These are phyloP conservation scores for Philereme vetulata DNA, from an alignment of 2,888 invertebrate genomes.

Conservation along the genomic window DNA sequence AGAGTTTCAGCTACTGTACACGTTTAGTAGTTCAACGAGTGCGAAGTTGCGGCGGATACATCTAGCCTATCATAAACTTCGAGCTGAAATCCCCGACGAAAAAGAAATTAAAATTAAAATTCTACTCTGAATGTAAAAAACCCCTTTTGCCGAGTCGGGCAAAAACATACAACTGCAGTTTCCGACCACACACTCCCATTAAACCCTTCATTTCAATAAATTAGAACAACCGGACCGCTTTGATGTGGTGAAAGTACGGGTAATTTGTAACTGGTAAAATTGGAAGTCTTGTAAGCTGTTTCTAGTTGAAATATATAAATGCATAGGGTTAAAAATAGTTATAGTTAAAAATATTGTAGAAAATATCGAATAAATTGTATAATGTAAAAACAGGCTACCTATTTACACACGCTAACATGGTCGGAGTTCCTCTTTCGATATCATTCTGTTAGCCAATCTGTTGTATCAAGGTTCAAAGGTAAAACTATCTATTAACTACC, in stretches of 20 bases:
- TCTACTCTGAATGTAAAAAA: neutral
- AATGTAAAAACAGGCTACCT: too few species aligned
- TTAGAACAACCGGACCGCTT: constrained; percentile 42
- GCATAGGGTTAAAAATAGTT: too few species aligned
- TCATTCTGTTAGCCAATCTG: too few species aligned
- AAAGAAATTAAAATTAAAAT: constrained; percentile 8
- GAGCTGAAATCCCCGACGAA: neutral
- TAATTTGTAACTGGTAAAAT: neutral
- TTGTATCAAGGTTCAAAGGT: too few species aligned
- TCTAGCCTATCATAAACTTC: neutral
- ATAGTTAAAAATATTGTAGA: too few species aligned
- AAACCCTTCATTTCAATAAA: constrained; percentile 62
- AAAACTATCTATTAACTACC: too few species aligned
- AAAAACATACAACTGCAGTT: constrained; percentile 20
- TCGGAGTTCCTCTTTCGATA: too few species aligned
- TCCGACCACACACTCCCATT: constrained; percentile 55
- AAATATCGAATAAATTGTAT: too few species aligned
- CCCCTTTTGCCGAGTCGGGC: neutral
- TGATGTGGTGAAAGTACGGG: constrained; percentile 38
- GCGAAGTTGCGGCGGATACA: too few species aligned
- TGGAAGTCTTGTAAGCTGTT: neutral
- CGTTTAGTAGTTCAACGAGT: too few species aligned
- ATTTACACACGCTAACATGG: too few species aligned
- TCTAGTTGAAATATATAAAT: neutral
- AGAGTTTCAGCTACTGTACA: too few species aligned